Evolutionary conservation across 2,888 invertebrate species (phyloP), one percentile per base, ranked within the genome.

Genomic region (Alsophila aescularia): DNA sequence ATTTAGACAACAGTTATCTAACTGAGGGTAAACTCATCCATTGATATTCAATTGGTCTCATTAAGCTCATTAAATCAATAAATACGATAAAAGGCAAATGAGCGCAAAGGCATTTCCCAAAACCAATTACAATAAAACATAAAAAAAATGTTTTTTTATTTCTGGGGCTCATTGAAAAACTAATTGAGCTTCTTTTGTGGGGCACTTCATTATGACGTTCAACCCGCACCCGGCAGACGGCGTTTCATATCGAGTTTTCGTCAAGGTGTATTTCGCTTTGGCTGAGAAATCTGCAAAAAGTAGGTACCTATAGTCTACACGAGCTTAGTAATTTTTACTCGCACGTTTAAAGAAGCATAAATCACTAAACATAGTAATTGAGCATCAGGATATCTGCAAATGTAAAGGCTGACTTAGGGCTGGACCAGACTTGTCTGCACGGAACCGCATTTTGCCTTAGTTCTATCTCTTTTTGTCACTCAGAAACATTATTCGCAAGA

Each of bases 171-270:
- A 42, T 34, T 47, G 45, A 60, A 37, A 54, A 53, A 51, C 43
- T 58, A 52, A 58, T 56, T 58, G 58, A 56, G 48, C 48, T 53
- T 56, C 56, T 51, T 55, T 53, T 43, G 52, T 49, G 44, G 18
- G 39, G 43, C 55, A 50, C 55, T 55, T 50, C 55, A 50, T 55
- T 55, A 55, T 55, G 47, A 49, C 41, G 41, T 36, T 49, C 48
- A 52, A 58, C 42, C 58, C 51, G 21, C 45, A 16, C 21, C 40
- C 12, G 31, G 44, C 52, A 52, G 49, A 49, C 49, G 48, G 52
- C 49, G 48, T 57, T 52, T 49, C 39, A 58, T 58, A 58, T 58
- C 52, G 49, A 58, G 52, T 45, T 49, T 41, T 31, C 40, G 9
- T 48, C 31, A 3, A 32, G 47, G 53, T 53, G 21, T 16, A 53